A percentile compares a stretch with the other conserved stretches of the same genome.
These are phyloP conservation scores for Henricia sp. DNA, from an alignment of 53 echinoderm and acorn worm species.

Conservation along the genomic window DNA sequence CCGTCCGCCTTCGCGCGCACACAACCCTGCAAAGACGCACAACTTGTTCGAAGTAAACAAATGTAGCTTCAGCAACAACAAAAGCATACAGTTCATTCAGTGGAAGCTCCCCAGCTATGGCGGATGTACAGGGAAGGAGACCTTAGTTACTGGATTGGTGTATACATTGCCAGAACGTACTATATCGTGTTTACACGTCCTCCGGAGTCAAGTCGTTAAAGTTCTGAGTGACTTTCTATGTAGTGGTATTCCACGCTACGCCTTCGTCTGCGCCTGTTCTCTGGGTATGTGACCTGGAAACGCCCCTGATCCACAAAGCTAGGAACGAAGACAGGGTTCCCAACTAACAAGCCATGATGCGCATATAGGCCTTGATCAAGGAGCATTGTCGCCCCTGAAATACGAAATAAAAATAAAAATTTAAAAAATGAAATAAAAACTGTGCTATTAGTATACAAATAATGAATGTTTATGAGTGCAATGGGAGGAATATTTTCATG, in stretches of 20 bases:
- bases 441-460: not conserved
- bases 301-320: constrained; percentile 89
- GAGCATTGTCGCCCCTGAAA: constrained; percentile 71
- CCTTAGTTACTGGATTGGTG: too few relatives aligned
- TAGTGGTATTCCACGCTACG: constrained; percentile 20
- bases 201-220: too few relatives aligned
- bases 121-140: too few relatives aligned
- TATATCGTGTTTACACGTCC: too few relatives aligned
- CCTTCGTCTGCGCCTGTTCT: constrained; percentile 69
- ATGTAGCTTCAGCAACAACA: too few relatives aligned
- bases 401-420: not conserved
- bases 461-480: not conserved
- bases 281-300: constrained; percentile 92
- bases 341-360: constrained; percentile 83
- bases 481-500: too few relatives aligned
- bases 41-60: too few relatives aligned
- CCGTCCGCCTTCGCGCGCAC: too few relatives aligned
- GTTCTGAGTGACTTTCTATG: constrained; percentile 33
- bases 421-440: not conserved
- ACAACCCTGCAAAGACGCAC: too few relatives aligned
- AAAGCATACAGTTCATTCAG: too few relatives aligned
- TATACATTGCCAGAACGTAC: too few relatives aligned
- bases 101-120: too few relatives aligned
- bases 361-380: constrained; percentile 85
- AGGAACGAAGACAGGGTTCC: constrained; percentile 78